A percentile compares a stretch with the other conserved stretches of the same genome.
These are phyloP conservation scores for Oryzias melastigma DNA, from an alignment of 2,113 vertebrate genomes.

Conservation along the genomic window DNA sequence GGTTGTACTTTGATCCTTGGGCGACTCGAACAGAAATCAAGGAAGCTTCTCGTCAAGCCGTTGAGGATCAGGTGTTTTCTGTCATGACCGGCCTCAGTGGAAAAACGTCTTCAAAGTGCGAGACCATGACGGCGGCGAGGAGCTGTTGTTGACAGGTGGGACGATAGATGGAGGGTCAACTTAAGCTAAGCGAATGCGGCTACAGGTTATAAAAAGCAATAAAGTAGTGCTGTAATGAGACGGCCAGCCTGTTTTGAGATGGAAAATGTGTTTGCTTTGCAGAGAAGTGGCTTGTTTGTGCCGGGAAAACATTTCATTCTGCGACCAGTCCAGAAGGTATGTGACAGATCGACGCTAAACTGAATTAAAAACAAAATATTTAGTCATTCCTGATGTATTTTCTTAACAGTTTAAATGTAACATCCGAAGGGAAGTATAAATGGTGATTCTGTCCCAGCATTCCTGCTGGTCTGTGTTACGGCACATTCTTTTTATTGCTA, in stretches of 20 bases:
- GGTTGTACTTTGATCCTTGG: slow-evolving; percentile 68
- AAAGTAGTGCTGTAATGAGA: background rate
- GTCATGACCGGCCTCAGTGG: background rate
- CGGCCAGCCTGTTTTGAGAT: background rate
- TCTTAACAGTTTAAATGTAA: background rate
- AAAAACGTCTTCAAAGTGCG: background rate
- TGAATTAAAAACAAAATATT: background rate
- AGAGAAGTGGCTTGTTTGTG: background rate
- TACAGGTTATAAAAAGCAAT: background rate
- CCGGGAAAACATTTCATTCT: background rate
- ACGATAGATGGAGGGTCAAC: rapidly evolving
- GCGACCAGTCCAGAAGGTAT: background rate
- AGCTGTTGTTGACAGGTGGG: slow-evolving; percentile 41
- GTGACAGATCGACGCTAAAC: background rate
- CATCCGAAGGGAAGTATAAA: background rate
- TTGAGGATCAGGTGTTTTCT: background rate
- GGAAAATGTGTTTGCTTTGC: slow-evolving; percentile 7
- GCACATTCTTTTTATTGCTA: background rate
- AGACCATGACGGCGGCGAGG: slow-evolving; percentile 22
- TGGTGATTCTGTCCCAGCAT: too few species aligned
- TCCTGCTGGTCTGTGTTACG: background rate
- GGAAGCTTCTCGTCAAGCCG: background rate
- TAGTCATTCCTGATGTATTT: background rate
- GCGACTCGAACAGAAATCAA: slow-evolving; percentile 39
- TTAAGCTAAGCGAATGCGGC: background rate